Evolutionary conservation across 2,113 vertebrate species (phyloP).

Genomic region (Callocephalon fimbriatum): DNA sequence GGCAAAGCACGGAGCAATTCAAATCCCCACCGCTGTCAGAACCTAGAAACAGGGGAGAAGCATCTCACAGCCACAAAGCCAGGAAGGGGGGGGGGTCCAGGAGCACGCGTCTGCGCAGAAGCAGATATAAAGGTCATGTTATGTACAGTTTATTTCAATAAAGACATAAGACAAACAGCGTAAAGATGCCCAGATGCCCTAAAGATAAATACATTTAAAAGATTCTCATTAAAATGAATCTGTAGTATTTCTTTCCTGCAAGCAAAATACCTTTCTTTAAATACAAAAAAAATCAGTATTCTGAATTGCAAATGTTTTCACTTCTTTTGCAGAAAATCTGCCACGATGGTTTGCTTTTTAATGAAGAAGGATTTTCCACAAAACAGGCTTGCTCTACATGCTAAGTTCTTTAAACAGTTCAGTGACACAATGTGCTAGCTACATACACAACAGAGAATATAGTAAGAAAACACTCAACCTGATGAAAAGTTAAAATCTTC

Average conservation of each 20-base stretch:
- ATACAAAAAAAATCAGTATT: constrained; percentile 83
- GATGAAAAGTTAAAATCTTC: constrained; percentile 98
- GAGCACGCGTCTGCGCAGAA: constrained; percentile 72
- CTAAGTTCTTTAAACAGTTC: constrained; percentile 89
- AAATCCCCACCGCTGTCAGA: neutral
- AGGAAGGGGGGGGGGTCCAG: constrained; percentile 75
- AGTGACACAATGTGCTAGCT: constrained; percentile 94
- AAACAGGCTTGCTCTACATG: constrained; percentile 97
- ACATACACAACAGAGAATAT: constrained; percentile 91
- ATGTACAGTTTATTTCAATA: constrained; percentile 97
- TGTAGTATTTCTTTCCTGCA: constrained; percentile 88
- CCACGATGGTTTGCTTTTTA: constrained; percentile 88
- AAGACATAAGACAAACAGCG: constrained; percentile 89
- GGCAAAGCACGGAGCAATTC: constrained; percentile 40
- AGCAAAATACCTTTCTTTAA: constrained; percentile 91
- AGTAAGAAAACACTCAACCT: constrained; percentile 94
- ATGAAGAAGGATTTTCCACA: constrained; percentile 87
- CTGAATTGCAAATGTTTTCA: constrained; percentile 80
- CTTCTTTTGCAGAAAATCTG: constrained; percentile 91
- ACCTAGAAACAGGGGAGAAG: neutral
- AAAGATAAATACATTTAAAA: constrained; percentile 94
- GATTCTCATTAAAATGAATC: constrained; percentile 88
- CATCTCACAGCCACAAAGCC: constrained; percentile 59
- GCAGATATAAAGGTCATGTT: constrained; percentile 86
- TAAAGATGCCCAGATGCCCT: constrained; percentile 89